Evolutionary conservation across 2,113 vertebrate genomes (phyloP).

Genomic region (Pterocles orientalis): DNA sequence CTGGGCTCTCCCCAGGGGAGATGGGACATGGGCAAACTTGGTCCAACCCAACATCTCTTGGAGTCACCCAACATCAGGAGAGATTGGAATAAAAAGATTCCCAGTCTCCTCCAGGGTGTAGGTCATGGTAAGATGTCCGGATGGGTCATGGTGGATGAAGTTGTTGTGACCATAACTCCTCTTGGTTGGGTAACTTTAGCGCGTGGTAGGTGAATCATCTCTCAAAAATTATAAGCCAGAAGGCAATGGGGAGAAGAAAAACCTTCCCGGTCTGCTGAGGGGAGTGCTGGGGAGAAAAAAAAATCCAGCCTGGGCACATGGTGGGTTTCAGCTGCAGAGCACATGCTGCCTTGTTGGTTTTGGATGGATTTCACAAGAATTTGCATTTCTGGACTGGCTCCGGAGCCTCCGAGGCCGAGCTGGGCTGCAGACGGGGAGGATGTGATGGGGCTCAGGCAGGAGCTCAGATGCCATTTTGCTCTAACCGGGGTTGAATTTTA

Average conservation of each 20-base stretch:
- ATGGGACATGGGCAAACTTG: not conserved
- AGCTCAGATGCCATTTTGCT: not conserved
- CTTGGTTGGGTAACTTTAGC: not conserved
- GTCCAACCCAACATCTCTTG: not conserved
- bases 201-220: conserved; percentile 66
- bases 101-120: not conserved
- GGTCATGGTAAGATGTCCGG: not conserved
- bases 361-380: conserved; percentile 22
- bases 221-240: conserved; percentile 49
- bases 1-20: not conserved
- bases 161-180: not conserved
- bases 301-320: not conserved
- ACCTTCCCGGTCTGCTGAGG: not conserved
- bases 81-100: not conserved
- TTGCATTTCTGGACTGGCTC: not conserved
- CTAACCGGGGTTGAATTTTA: not conserved
- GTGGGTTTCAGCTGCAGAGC: conserved; percentile 45
- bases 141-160: not conserved
- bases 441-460: not conserved
- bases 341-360: conserved; percentile 47
- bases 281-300: not conserved
- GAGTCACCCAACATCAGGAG: not conserved
- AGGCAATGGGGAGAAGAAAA: not conserved
- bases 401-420: not conserved
- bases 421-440: not conserved